Evolutionary conservation across 2,797 vertebrate genomes (phyloP).

Genomic region (Choloepus didactylus): DNA sequence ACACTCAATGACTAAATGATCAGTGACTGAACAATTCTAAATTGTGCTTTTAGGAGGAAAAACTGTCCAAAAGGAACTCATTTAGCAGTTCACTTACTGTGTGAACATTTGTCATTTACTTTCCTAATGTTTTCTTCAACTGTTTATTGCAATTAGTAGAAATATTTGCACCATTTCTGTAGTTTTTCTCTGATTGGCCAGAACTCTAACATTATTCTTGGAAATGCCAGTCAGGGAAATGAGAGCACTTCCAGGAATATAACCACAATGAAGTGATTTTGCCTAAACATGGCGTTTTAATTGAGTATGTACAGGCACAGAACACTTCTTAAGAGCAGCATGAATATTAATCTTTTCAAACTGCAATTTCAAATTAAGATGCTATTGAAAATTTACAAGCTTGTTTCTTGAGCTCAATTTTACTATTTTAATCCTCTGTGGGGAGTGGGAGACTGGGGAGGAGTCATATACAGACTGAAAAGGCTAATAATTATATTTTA

Average conservation of each 20-base stretch:
- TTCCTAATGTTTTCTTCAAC: constrained; percentile 52
- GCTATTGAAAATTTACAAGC: neutral
- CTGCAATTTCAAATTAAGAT: constrained; percentile 65
- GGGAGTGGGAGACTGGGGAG: neutral
- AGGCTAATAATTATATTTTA: constrained; percentile 17
- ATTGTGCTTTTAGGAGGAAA: constrained; percentile 66
- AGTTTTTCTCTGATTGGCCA: constrained; percentile 66
- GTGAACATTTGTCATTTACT: constrained; percentile 45
- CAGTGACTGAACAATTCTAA: constrained; percentile 10
- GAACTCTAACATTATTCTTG: constrained; percentile 61
- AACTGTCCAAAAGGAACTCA: constrained; percentile 59
- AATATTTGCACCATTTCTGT: constrained; percentile 58
- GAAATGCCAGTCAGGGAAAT: constrained; percentile 64
- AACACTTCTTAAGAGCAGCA: constrained; percentile 47
- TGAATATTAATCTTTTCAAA: constrained; percentile 50
- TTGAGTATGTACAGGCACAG: neutral
- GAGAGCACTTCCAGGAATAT: constrained; percentile 54
- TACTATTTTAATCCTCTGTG: neutral
- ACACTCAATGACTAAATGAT: constrained; percentile 6
- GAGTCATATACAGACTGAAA: constrained; percentile 3
- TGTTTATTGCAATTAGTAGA: constrained; percentile 68
- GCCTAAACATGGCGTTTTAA: constrained; percentile 5
- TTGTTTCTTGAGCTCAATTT: constrained; percentile 10
- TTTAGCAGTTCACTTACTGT: constrained; percentile 23
- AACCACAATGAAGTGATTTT: constrained; percentile 37